A percentile compares a stretch with the other conserved stretches of the same genome.
Evolutionary conservation across 2,797 vertebrate species (phyloP).

Genomic region (Oreochromis grahami): DNA sequence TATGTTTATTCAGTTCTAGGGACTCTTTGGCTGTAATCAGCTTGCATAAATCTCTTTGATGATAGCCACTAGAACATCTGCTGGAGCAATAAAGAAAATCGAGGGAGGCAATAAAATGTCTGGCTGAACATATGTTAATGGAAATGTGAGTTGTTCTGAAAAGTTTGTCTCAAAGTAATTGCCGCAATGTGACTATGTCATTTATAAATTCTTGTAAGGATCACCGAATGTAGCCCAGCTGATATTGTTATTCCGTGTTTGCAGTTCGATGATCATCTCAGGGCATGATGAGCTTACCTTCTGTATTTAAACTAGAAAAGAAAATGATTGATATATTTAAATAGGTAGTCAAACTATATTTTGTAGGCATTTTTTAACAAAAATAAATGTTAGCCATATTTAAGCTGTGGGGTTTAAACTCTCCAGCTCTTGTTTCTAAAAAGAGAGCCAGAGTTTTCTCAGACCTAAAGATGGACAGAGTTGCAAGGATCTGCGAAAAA

Average conservation of each 20-base stretch:
- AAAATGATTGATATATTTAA: neutral
- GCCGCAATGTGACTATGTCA: neutral
- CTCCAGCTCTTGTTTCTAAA: neutral
- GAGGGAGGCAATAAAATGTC: constrained; percentile 67
- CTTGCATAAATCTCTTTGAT: constrained; percentile 80
- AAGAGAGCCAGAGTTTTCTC: neutral
- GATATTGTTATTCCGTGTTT: neutral
- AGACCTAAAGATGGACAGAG: neutral
- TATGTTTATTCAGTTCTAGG: constrained; percentile 73
- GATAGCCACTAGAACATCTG: constrained; percentile 75
- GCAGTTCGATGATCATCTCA: constrained; percentile 2
- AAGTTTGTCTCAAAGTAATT: constrained; percentile 54
- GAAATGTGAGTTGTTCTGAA: constrained; percentile 41
- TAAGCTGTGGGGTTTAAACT: neutral
- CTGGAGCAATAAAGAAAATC: constrained; percentile 61
- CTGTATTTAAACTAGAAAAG: neutral
- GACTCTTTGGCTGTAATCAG: constrained; percentile 69
- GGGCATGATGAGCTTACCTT: constrained; percentile 1
- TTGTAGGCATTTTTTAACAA: neutral
- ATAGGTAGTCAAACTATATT: neutral
- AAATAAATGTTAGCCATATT: neutral
- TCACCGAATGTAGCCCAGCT: neutral
- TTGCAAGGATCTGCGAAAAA: neutral
- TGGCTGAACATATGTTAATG: constrained; percentile 67
- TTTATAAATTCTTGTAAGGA: constrained; percentile 7